Percentiles rank a stretch among this genome's conserved stretches.
Evolutionary conservation across 1,140 invertebrate species (phyloP).

Genomic region (Ephestia elutella): DNA sequence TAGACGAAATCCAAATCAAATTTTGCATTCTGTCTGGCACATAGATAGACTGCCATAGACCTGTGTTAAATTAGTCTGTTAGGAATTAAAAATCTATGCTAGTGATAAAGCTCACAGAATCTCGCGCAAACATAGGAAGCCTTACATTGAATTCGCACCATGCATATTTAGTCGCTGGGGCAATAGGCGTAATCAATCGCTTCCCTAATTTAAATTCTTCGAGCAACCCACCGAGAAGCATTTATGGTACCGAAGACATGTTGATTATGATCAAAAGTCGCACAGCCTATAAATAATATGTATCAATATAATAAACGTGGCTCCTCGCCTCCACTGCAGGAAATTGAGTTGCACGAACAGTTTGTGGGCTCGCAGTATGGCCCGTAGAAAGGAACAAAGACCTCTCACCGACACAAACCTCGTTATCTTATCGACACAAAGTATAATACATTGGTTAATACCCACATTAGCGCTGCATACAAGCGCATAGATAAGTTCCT

Average conservation of each 20-base stretch:
- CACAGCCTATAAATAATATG: conserved; percentile 40
- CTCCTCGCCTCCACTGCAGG: not conserved
- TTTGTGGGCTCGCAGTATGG: not conserved
- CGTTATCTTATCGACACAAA: not conserved
- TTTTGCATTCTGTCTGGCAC: too few relatives aligned
- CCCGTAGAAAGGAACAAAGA: conserved; percentile 1
- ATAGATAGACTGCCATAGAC: too few relatives aligned
- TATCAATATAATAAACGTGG: not conserved
- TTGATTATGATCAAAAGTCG: conserved; percentile 47
- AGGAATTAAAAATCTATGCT: too few relatives aligned
- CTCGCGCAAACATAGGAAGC: not conserved
- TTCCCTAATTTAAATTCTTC: conserved; percentile 51
- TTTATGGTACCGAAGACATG: conserved; percentile 46
- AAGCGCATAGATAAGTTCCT: not conserved
- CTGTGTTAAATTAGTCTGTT: too few relatives aligned
- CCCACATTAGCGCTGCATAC: not conserved
- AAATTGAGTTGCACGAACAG: conserved; percentile 3
- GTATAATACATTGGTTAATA: not conserved
- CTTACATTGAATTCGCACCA: conserved; percentile 21
- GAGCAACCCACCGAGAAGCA: conserved; percentile 32
- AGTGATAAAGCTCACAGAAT: not conserved
- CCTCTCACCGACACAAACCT: not conserved
- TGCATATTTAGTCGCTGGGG: conserved; percentile 12
- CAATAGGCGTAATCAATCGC: conserved; percentile 23
- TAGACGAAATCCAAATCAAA: not conserved